phyloP scores from a whole-genome alignment of 2,797 vertebrate species.

The Neomorphus geoffroyi region DNA sequence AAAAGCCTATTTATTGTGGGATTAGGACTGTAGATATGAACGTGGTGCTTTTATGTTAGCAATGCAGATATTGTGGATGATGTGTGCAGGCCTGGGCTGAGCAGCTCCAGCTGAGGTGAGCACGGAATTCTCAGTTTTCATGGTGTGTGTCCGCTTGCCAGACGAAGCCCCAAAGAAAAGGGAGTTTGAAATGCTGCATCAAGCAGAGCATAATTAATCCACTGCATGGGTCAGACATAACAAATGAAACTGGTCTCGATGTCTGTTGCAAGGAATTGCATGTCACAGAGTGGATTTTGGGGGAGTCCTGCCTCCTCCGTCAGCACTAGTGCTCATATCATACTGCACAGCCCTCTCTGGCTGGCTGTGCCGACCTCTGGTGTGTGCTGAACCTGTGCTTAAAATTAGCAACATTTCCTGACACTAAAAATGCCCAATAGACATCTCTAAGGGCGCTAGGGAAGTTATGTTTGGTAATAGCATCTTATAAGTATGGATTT shows the following conservation, averaged over 20 bases:
- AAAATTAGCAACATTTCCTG: neutral
- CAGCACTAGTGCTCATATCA: rapidly evolving
- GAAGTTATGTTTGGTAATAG: too few relatives aligned
- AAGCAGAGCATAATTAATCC: neutral
- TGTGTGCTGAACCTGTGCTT: neutral
- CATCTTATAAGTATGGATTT: rapidly evolving
- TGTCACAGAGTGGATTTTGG: neutral
- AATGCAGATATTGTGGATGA: neutral
- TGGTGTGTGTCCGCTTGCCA: rapidly evolving
- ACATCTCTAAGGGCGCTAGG: neutral
- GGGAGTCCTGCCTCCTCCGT: rapidly evolving
- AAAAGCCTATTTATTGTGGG: neutral
- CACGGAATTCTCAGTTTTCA: rapidly evolving
- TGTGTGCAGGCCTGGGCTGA: neutral
- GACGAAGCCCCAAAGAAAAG: neutral
- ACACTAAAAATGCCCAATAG: rapidly evolving
- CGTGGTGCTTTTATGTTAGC: neutral
- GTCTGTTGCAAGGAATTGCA: neutral
- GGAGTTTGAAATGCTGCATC: too few relatives aligned
- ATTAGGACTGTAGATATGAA: neutral
- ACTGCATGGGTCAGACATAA: neutral
- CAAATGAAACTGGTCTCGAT: neutral
- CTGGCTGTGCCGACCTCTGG: too few relatives aligned
- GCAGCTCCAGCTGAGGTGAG: neutral
- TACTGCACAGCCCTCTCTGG: neutral